phyloP scores from a whole-genome alignment of 2,797 vertebrate genomes.

The Pseudochirops cupreus region DNA sequence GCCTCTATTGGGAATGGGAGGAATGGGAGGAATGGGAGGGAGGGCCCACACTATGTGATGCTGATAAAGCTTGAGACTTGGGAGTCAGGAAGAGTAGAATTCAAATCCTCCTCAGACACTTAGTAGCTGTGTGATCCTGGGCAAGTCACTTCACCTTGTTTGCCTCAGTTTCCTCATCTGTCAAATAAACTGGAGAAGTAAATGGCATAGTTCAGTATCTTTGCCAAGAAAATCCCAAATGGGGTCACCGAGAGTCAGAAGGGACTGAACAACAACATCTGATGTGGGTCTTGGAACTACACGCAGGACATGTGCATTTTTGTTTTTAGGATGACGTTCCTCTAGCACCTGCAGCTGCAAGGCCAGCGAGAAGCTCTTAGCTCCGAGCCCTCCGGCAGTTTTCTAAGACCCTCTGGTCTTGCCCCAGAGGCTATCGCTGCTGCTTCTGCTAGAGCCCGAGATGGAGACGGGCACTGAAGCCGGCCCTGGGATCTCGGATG shows the following conservation, averaged over 20 bases:
- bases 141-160: neutral
- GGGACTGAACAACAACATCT: neutral
- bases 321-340: neutral
- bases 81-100: too few species aligned
- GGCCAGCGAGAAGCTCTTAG: neutral
- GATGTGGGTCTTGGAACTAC: neutral
- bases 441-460: too few species aligned
- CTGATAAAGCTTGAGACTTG: too few species aligned
- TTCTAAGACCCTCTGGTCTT: neutral
- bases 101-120: neutral
- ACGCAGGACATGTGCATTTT: neutral
- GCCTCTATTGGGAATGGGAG: too few species aligned
- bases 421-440: neutral
- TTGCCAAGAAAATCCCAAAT: neutral
- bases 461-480: too few species aligned
- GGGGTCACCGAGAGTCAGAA: neutral
- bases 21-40: too few species aligned
- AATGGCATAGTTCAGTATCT: neutral
- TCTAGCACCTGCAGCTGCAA: too few species aligned
- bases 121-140: neutral
- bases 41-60: too few species aligned
- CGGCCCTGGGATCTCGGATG: too few species aligned
- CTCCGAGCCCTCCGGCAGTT: too few species aligned
- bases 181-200: neutral
- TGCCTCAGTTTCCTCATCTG: neutral